These are phyloP conservation scores for Laspeyria flexula DNA, from an alignment of 2,888 invertebrate species.

Conservation along the genomic window DNA sequence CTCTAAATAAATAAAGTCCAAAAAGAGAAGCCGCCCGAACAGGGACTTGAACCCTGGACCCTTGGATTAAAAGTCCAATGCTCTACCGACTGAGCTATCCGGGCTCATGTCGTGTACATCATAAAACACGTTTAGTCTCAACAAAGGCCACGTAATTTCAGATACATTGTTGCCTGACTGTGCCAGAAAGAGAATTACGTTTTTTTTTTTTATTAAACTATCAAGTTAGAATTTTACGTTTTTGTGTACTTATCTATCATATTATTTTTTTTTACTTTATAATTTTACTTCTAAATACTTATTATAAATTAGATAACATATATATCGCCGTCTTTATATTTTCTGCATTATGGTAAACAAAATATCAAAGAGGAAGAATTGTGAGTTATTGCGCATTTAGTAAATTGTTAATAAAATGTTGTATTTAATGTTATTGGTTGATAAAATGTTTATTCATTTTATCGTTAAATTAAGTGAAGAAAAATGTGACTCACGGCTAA, in stretches of 20 bases:
- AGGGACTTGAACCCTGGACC: conserved; percentile 87
- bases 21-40: conserved; percentile 79
- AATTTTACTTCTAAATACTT: too few relatives aligned
- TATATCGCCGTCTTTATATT: neutral
- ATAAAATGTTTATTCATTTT: neutral
- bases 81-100: conserved; percentile 87
- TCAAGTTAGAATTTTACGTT: too few relatives aligned
- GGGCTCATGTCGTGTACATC: conserved; percentile 53
- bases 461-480: neutral
- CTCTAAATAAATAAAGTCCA: too few relatives aligned
- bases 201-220: too few relatives aligned
- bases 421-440: neutral
- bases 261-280: too few relatives aligned
- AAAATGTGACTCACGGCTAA: neutral
- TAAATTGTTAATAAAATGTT: neutral
- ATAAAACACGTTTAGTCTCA: conserved; percentile 25
- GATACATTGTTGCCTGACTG: too few relatives aligned
- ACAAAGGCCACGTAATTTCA: neutral
- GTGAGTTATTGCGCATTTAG: neutral
- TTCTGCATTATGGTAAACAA: neutral
- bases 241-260: too few relatives aligned
- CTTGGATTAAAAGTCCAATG: conserved; percentile 87
- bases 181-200: too few relatives aligned
- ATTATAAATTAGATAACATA: too few relatives aligned
- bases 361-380: neutral